phyloP scores from a whole-genome alignment of 2,888 invertebrate species.

The Escarpia spicata region DNA sequence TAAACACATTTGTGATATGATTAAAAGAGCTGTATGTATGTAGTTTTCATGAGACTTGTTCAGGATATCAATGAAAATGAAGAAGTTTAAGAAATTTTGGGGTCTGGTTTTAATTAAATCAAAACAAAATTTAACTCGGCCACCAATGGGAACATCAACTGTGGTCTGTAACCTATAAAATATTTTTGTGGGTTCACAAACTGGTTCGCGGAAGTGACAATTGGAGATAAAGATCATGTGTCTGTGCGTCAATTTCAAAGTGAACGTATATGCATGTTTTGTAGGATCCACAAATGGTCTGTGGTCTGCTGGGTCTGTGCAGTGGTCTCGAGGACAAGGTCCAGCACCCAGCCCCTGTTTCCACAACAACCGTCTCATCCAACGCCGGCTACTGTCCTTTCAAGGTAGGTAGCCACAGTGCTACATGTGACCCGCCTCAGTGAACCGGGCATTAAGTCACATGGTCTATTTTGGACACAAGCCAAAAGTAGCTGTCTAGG shows the following conservation, averaged over 20 bases:
- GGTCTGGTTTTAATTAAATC: no score
- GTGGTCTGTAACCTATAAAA: neutral
- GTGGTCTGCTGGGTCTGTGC: constrained; percentile 35
- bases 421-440: neutral
- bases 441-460: no score
- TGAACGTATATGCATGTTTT: neutral
- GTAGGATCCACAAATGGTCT: constrained; percentile 37
- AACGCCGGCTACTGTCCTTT: neutral
- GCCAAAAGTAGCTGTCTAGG: no score
- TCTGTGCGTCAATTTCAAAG: neutral
- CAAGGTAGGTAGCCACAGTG: neutral
- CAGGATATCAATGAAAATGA: no score
- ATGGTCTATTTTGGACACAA: no score
- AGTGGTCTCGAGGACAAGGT: constrained; percentile 30
- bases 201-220: neutral
- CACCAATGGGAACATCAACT: neutral
- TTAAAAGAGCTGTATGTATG: no score
- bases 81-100: no score
- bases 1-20: no score
- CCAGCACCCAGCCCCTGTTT: constrained; percentile 6
- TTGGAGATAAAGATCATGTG: neutral
- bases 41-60: no score
- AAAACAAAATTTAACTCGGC: neutral
- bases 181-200: neutral
- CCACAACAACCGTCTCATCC: neutral